Evolutionary conservation across 2,113 vertebrate genomes (phyloP), one percentile per base, ranked within the genome.

Genomic region (Ariopsis seemanni): DNA sequence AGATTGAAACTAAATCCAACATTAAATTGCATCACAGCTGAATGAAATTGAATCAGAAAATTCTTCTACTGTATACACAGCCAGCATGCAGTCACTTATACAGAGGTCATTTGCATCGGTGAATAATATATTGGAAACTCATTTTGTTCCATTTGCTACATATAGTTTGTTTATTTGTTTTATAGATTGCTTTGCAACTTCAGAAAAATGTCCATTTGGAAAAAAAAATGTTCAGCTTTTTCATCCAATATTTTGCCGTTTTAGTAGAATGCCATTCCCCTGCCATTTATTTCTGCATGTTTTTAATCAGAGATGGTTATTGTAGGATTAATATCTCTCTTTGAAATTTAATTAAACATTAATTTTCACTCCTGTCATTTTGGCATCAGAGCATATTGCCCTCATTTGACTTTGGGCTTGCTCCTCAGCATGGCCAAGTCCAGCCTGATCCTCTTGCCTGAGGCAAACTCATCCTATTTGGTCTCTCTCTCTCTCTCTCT

Each of bases 331-430:
- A 74, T 83, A 17, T 63, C 30, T 67, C 57, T 79, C 84, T 65
- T 81, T 67, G 14, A 71, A 27, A 84, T 80, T 82, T 34, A 82
- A 81, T 58, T 65, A 82, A 78, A 86, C 69, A 34, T 83, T 86
- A 9, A 20, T 53, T 77, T 85, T 53, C 62, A 85, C 65, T 77
- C 74, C 69, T 58, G 83, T 87, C 50, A 77, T 53, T 83, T 78
- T 83, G 78, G 85, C 67, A 82, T 62, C 53, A 60, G 69, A 83
- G 53, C 53, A 78, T 65, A 82, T 88, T 81, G 87, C 82, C 83
- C 75, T 85, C 86, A 71, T 85, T 87, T 87, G n/a, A 87, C 85
- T 80, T 89, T 58, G 30, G 57, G 85, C 22, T 57, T 81, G 17
- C 55, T 87, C 74, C n/a, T 80, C 82, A 87, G 75, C 53, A 78